phyloP scores from a whole-genome alignment of 37 sponge, comb jelly and placozoan genomes.

The Beroe forskalii region DNA sequence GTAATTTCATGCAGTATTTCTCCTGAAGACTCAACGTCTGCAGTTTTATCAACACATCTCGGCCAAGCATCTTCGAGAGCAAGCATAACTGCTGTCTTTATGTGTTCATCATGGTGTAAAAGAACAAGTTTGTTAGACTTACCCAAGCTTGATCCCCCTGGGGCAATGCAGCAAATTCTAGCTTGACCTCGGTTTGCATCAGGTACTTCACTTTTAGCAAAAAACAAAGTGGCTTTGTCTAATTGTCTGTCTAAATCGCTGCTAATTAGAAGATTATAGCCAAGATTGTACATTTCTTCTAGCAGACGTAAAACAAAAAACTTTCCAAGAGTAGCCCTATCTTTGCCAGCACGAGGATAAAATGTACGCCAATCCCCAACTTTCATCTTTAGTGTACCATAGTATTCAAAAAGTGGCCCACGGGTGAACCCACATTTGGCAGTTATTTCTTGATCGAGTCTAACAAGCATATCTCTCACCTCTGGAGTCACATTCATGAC shows the following conservation, averaged over 20 bases:
- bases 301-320: background rate
- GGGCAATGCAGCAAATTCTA: constrained; percentile 23
- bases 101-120: constrained; percentile 37
- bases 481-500: constrained; percentile 49
- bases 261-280: background rate
- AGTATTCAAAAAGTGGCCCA: constrained; percentile 5
- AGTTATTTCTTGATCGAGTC: constrained; percentile 37
- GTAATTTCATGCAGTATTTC: background rate
- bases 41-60: background rate
- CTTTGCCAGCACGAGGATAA: background rate
- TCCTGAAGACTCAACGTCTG: background rate
- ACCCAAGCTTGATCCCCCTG: background rate
- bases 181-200: background rate
- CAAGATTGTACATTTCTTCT: constrained; percentile 33
- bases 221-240: constrained; percentile 22
- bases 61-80: constrained; percentile 22
- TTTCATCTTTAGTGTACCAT: constrained; percentile 21
- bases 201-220: background rate
- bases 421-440: background rate
- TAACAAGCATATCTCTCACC: background rate
- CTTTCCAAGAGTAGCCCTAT: constrained; percentile 22
- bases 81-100: constrained; percentile 14
- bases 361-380: constrained; percentile 4
- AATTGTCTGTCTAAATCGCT: background rate
- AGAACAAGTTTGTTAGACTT: background rate